Evolutionary conservation across 1,140 invertebrate species (phyloP), one percentile per base, ranked within the genome.

Genomic region (Aporrectodea caliginosa): DNA sequence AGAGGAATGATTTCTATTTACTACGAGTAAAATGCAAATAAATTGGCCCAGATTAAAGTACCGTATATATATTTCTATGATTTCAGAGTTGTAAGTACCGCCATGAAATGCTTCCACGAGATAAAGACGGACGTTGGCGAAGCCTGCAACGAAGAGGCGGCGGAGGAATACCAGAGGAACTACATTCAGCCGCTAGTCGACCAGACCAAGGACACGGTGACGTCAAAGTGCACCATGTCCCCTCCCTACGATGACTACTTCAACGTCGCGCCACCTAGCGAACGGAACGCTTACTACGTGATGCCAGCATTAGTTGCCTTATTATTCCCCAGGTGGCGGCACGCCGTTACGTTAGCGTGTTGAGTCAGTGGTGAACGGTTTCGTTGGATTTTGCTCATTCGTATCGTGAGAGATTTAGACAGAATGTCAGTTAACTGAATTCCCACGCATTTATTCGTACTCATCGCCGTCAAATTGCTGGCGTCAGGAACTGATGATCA

Each of bases 161-260:
- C 73, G 1, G 75, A 76, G 29, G 75, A 76, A 76, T 76, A 43
- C 35, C 29, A 43, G 27, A 31, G 43, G 75, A 76, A 32, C 33
- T 76, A 76, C 35, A 76, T 76, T 29, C 33, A 58, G 43, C 75
- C 75, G 27, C 33, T 76, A 2, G 43, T 76, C 35, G 33, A 76
- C 22, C 75, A 76, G 75, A 35, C 75, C 16, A 35, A n/a, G 1
- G 43, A 1, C 75, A 76, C 35, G 27, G 75, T 76, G 16, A 22
- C 43, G 34, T 29, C 34, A 2, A 32, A 58, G 32, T 76, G 75
- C 31, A 22, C 35, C 29, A 32, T 76, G 43, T 22, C 75, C 16
- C 34, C 34, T 16, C 75, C 75, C 16, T 76, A 76, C 75, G 43
- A 76, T 29, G 32, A 76, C 33, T 76, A 76, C 35, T 76, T 76